Evolutionary conservation across 2,888 invertebrate genomes (phyloP), one percentile per base, ranked within the genome.

Genomic region (Antitype chi): DNA sequence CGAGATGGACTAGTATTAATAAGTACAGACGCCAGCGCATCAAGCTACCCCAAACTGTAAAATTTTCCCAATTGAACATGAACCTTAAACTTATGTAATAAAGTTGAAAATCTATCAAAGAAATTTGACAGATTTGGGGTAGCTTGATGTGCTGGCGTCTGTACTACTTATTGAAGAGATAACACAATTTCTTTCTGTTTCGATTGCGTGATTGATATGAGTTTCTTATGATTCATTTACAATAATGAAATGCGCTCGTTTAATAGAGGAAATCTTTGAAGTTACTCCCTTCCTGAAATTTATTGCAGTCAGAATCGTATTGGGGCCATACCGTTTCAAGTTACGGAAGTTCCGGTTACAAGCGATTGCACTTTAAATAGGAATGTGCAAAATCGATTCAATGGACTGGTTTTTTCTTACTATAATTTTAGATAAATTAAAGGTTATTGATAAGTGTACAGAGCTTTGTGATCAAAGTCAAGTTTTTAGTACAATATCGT

Each of bases 201-300:
- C 11, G 43, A 32, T 55, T 20, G 23, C 4, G 15, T 43, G 32
- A 76, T 25, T 57, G 1, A 20, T 2, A 52, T 47, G 9, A 55
- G 23, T 82, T 57, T n/a, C 47, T 7, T 2, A 53, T 53, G 5
- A 64, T 47, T 57, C 0, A 68, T 79, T 55, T 64, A 17, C 43
- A 68, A 52, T 28, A 63, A 68, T 15, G 7, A 8, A 52, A 47
- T 32, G 3, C 6, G n/a, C 64, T 59, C 6, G 25, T 52, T 47
- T 43, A 28, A 62, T 6, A n/a, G 17, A 49, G 78, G 59, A 81
- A 64, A 17, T 38, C 71, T 81, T 69, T 81, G 55, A 83, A 49
- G 53, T 72, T 13, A 17, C 43, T 43, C 17, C 13, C 15, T 62
- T 59, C 49, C 47, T 71, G 25, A 43, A 80, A 52, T 71, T 60